Evolutionary conservation across 2,888 invertebrate genomes (phyloP), one percentile per base, ranked within the genome.

Genomic region (Nipponacmea schrenckii): DNA sequence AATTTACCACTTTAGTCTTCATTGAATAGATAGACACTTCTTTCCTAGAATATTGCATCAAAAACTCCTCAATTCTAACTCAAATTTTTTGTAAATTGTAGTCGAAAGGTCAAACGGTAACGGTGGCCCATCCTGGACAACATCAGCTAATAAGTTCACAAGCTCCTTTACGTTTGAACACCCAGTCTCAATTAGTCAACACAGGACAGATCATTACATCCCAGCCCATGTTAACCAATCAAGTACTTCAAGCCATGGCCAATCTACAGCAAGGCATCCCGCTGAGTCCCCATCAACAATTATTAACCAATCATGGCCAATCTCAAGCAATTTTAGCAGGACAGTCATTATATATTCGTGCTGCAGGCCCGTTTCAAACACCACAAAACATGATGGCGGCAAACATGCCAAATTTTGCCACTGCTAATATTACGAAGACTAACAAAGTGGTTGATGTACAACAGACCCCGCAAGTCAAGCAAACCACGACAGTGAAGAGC

Each of bases 311-410:
- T 24, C 81, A 81, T 68, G 79, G 82, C 45, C 83, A 81, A 79
- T 79, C 84, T 27, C 83, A 80, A 76, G 78, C 74, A 64, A 74
- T 85, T 24, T 73, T 85, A 69, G 76, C 83, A 64, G 84, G 85
- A 44, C 87, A 87, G 74, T 84, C 84, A 2, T 74, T 87, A 44
- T 85, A 85, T 74, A 83, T 88, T 64, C 78, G 87, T 12, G 76
- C 87, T 46, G 81, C 83, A 8, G 77, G 80, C 71, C 77, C 83
- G 7, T 70, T 84, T 17, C 83, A 81, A 67, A 68, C 81, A 20
- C 84, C 82, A 69, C 79, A 75, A 46, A 71, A 75, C 67, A 73
- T 75, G 74, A 70, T 75, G 62, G 64, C 71, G 17, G 62, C 77
- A 46, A 75, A 68, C 67, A 77, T 78, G 74, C 77, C 70, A 50